A percentile compares a stretch with the other conserved stretches of the same genome.
Conservation (phyloP, 2,888 invertebrate genomes). For the Lasius fuliginosus region DNA sequence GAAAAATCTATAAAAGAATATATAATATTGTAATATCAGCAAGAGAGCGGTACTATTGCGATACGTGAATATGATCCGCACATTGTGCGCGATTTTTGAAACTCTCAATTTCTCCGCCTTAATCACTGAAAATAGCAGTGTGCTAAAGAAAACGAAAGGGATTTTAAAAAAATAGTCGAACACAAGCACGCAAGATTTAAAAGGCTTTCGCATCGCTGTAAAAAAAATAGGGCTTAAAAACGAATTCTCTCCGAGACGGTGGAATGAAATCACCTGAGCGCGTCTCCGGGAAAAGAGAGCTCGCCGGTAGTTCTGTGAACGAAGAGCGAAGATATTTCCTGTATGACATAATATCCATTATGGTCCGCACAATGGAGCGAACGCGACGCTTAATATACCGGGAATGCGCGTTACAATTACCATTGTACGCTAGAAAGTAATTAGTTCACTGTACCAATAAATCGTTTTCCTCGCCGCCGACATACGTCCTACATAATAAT, state of each 20-base stretch:
- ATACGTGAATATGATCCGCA: background rate
- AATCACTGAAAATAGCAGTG: slow-evolving; percentile 41
- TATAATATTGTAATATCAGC: background rate
- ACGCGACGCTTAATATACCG: slow-evolving; percentile 72
- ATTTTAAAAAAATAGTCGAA: slow-evolving; percentile 28
- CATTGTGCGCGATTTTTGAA: background rate
- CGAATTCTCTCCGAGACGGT: slow-evolving; percentile 37
- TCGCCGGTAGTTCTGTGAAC: slow-evolving; percentile 60
- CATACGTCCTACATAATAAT: slow-evolving; percentile 67
- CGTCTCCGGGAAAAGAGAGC: slow-evolving; percentile 57
- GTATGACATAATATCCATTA: slow-evolving; percentile 76
- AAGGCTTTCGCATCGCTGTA: slow-evolving; percentile 27
- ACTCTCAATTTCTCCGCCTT: slow-evolving; percentile 18
- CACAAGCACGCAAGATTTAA: slow-evolving; percentile 40
- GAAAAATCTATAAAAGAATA: background rate
- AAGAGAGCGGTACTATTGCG: background rate
- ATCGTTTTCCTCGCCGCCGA: slow-evolving; percentile 68
- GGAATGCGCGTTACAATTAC: slow-evolving; percentile 73
- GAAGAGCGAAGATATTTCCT: slow-evolving; percentile 65
- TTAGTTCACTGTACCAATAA: slow-evolving; percentile 76
- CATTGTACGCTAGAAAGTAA: slow-evolving; percentile 72
- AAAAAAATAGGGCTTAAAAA: slow-evolving; percentile 25
- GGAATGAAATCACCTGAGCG: slow-evolving; percentile 39
- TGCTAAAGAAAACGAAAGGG: slow-evolving; percentile 5
- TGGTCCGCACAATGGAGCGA: slow-evolving; percentile 68